A percentile compares a stretch with the other conserved stretches of the same genome.
phyloP scores from a whole-genome alignment of 1,140 invertebrate species.

The Brachionus angularis region DNA sequence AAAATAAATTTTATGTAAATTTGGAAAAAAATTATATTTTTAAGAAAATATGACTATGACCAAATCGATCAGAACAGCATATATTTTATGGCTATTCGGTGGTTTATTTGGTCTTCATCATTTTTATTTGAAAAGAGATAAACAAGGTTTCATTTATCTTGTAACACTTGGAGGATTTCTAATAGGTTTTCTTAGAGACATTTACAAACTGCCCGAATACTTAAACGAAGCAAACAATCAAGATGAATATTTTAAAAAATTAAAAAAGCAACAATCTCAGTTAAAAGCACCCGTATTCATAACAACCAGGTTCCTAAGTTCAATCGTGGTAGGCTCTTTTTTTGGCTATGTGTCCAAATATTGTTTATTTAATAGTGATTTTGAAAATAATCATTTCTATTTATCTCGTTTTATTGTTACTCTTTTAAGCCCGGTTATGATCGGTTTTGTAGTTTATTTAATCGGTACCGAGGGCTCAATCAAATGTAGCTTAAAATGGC shows the following conservation, averaged over 20 bases:
- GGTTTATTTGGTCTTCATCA: conserved; percentile 83
- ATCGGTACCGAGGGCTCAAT: conserved; percentile 63
- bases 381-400: conserved; percentile 63
- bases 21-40: too few relatives aligned
- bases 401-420: conserved; percentile 71
- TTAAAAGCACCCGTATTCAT: conserved; percentile 74
- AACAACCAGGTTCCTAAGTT: conserved; percentile 69
- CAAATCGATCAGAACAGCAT: conserved; percentile 70
- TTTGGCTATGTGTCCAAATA: conserved; percentile 70
- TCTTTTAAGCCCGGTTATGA: conserved; percentile 50
- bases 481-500: conserved; percentile 60
- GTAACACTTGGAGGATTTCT: conserved; percentile 79
- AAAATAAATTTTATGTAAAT: background rate
- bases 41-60: too few relatives aligned
- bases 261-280: conserved; percentile 65
- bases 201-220: conserved; percentile 78
- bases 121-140: conserved; percentile 78
- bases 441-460: conserved; percentile 43
- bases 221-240: conserved; percentile 80
- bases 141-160: conserved; percentile 84
- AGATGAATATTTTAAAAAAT: conserved; percentile 65
- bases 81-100: conserved; percentile 78
- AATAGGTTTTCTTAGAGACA: conserved; percentile 76
- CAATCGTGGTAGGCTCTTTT: conserved; percentile 71
- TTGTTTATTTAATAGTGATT: conserved; percentile 16